Percentiles rank a stretch among this genome's conserved stretches.
Conservation (phyloP, 2,113 vertebrate species). For the Drymodes brunneopygia region DNA sequence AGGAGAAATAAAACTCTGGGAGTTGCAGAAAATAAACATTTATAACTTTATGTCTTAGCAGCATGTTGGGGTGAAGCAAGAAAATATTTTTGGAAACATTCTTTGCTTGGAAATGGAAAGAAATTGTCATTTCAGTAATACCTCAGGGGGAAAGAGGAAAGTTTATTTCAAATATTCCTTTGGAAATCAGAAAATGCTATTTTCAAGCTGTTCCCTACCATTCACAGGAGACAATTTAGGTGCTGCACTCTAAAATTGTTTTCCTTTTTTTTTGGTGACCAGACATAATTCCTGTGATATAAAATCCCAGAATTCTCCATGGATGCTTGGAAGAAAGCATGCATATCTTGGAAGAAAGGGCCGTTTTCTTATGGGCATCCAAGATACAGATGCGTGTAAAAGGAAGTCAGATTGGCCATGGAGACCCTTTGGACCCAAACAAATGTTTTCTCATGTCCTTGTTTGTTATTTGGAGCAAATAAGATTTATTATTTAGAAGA, state of each 20-base stretch:
- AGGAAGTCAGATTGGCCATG: not conserved
- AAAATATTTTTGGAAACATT: conserved; percentile 20
- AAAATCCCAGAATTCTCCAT: not conserved
- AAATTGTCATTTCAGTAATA: not conserved
- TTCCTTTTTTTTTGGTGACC: not conserved
- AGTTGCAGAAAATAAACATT: not conserved
- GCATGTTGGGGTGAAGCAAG: not conserved
- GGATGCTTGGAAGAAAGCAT: no score
- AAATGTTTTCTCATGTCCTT: not conserved
- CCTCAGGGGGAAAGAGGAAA: not conserved
- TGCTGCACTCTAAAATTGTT: not conserved
- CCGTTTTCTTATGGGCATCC: not conserved
- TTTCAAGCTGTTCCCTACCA: not conserved
- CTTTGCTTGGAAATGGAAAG: not conserved
- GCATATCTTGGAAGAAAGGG: not conserved
- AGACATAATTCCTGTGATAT: not conserved
- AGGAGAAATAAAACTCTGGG: not conserved
- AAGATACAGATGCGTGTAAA: not conserved
- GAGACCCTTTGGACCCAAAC: not conserved
- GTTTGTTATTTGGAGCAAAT: not conserved
- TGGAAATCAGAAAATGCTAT: not conserved
- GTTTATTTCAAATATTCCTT: conserved; percentile 1
- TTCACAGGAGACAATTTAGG: not conserved
- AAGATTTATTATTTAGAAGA: not conserved
- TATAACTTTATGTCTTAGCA: not conserved